phyloP scores from a whole-genome alignment of 2,888 invertebrate genomes.

The Nebria salina region DNA sequence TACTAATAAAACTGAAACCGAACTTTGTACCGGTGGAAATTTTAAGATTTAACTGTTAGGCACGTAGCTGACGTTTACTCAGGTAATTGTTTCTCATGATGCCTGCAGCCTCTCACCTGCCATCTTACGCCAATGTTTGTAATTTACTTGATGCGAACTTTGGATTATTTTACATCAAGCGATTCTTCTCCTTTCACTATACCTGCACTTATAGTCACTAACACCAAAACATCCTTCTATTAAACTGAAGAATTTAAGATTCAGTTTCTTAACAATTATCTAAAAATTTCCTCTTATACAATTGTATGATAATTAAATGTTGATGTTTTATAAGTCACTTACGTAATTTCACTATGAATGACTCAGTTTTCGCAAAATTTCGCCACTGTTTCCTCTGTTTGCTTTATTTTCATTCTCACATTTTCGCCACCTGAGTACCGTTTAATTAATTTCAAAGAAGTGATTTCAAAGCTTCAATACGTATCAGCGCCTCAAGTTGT shows the following conservation, averaged over 20 bases:
- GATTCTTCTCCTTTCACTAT: not conserved
- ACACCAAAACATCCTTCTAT: no score
- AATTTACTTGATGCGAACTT: constrained; percentile 42
- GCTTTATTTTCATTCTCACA: constrained; percentile 36
- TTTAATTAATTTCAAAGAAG: constrained; percentile 29
- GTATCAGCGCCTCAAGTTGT: not conserved
- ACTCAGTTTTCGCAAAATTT: constrained; percentile 35
- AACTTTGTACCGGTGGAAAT: not conserved
- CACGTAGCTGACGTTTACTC: constrained; percentile 33
- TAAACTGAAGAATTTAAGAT: no score
- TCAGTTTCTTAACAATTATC: no score
- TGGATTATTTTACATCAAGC: constrained; percentile 38
- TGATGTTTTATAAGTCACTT: not conserved
- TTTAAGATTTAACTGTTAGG: constrained; percentile 25
- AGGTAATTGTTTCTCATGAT: constrained; percentile 39
- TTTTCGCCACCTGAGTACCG: constrained; percentile 35
- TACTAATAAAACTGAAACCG: not conserved
- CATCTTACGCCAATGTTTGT: constrained; percentile 15
- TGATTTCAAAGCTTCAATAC: not conserved
- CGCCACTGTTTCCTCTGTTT: constrained; percentile 16
- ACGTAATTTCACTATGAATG: not conserved
- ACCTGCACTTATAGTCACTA: not conserved
- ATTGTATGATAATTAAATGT: not conserved
- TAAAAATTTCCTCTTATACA: no score
- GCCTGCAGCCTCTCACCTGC: constrained; percentile 21